Evolutionary conservation across 1,140 invertebrate genomes (phyloP), one percentile per base, ranked within the genome.

Genomic region (Drosophila equinoxialis): DNA sequence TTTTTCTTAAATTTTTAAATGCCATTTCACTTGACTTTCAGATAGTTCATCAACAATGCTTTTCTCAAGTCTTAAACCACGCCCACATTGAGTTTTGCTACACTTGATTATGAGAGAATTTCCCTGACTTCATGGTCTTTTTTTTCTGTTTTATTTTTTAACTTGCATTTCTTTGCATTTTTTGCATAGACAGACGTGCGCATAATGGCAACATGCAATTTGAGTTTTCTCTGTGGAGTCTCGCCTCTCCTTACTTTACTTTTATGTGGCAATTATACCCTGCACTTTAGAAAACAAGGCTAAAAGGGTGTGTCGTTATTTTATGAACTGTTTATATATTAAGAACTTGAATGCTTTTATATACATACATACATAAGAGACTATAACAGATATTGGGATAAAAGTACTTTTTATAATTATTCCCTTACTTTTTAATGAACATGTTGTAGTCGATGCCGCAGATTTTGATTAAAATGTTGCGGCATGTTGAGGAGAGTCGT

Each of bases 131-230:
- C 35, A 10, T 13, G 10, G 37, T 6, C 11, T 41, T 71, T 71
- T 17, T 68, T 8, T 26, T 61, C 61, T 11, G 42, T 30, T 64
- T 66, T 74, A 17, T n/a, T n/a, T n/a, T n/a, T n/a, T n/a, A 7
- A 2, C 6, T 64, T 67, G 20, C 62, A 54, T 58, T 59, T 62
- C 68, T 58, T 60, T 60, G 72, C 59, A 1, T 62, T 20, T 66
- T 75, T 35, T 39, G 55, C 68, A 66, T 67, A 69, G 45, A 60
- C 63, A 78, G 82, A 75, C 79, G 81, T 85, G 80, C 78, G 75
- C 75, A 85, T 85, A 85, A 81, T 85, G 81, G 81, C 81, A 85
- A 79, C 83, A 64, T 86, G 72, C 78, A 87, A 85, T 85, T 86
- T 87, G 79, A 79, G 79, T 79, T 86, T 86, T 86, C 84, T 87